phyloP scores from a whole-genome alignment of 2,797 vertebrate genomes.

The Liasis olivaceus region DNA sequence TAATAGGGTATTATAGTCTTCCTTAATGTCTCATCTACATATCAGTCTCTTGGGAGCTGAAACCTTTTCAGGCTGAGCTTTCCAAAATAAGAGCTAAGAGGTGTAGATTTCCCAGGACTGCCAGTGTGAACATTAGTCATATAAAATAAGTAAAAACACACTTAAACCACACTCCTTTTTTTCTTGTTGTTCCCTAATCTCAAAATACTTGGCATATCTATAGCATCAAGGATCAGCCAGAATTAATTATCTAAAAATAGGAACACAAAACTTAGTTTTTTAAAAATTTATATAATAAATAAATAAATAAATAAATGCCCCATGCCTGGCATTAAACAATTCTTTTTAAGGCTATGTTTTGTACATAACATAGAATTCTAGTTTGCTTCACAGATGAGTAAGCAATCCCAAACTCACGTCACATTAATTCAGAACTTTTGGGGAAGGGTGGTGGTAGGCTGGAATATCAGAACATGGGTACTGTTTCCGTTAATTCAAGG shows the following conservation, averaged over 20 bases:
- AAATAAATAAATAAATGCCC: too few species aligned
- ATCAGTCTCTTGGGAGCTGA: conserved; percentile 24
- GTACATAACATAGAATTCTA: conserved; percentile 24
- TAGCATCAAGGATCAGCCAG: conserved; percentile 15
- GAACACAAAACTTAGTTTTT: not conserved
- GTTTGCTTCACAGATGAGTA: not conserved
- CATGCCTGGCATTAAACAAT: not conserved
- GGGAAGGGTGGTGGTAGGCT: not conserved
- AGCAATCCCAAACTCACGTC: not conserved
- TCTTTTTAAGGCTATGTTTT: conserved; percentile 17
- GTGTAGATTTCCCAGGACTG: conserved; percentile 32
- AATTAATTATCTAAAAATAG: not conserved
- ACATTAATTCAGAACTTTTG: not conserved
- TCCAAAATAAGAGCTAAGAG: conserved; percentile 10
- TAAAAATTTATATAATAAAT: conserved; percentile 32
- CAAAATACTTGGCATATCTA: not conserved
- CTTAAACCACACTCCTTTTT: conserved; percentile 12
- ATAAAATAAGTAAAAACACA: conserved; percentile 41
- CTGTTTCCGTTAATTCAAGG: not conserved
- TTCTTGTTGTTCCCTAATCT: not conserved
- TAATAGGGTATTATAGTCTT: conserved; percentile 22
- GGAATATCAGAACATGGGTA: not conserved
- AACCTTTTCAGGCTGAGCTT: conserved; percentile 27
- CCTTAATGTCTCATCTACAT: conserved; percentile 42
- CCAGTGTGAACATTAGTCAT: conserved; percentile 17